Evolutionary conservation across 2,113 vertebrate genomes (phyloP).

Genomic region (Sakesphorus luctuosus): DNA sequence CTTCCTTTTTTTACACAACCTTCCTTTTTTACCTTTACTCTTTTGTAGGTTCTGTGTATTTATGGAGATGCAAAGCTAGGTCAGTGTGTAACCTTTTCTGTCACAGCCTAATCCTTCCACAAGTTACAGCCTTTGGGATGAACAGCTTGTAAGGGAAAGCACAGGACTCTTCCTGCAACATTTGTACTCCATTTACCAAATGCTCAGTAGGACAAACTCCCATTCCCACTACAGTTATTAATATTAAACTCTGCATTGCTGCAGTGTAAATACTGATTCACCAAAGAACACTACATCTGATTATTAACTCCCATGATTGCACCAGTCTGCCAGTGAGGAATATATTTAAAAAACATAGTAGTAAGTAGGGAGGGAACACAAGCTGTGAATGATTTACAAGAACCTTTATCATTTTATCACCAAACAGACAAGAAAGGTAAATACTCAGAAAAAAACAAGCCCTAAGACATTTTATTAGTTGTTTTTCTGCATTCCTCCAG

Average conservation of each 20-base stretch:
- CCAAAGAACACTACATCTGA: not conserved
- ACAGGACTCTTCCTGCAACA: not conserved
- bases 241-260: not conserved
- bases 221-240: not conserved
- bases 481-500: not conserved
- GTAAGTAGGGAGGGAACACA: not conserved
- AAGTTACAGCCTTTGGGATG: not conserved
- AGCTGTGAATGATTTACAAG: not conserved
- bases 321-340: not conserved
- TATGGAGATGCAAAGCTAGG: not conserved
- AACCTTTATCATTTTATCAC: not conserved
- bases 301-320: not conserved
- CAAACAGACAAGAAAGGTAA: not conserved
- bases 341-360: not conserved
- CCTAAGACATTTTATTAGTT: not conserved
- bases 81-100: not conserved
- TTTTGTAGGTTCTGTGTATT: not conserved
- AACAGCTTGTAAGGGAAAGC: not conserved
- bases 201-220: not conserved
- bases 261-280: not conserved
- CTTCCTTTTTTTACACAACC: not conserved
- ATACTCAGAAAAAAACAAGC: not conserved
- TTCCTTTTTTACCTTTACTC: not conserved
- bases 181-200: not conserved
- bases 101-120: not conserved